phyloP scores from a whole-genome alignment of 2,888 invertebrate genomes.

The Hypsopygia costalis region DNA sequence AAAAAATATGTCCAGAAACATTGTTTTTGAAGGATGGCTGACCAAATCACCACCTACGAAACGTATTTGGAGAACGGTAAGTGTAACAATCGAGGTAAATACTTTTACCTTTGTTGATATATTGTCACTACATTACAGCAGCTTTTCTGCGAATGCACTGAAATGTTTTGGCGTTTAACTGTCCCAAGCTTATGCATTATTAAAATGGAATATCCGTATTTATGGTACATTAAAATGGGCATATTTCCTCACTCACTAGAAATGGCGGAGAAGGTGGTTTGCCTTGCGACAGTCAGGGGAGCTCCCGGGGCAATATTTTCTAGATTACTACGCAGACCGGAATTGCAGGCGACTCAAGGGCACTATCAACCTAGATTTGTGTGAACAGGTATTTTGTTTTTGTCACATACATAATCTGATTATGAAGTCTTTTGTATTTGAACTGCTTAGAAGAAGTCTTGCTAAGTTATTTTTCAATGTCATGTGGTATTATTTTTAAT shows the following conservation, averaged over 20 bases:
- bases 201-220: constrained; percentile 15
- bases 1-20: constrained; percentile 79
- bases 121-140: constrained; percentile 26
- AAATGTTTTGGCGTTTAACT: constrained; percentile 18
- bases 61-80: constrained; percentile 95
- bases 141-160: constrained; percentile 14
- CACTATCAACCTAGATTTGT: constrained; percentile 95
- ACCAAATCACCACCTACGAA: constrained; percentile 97
- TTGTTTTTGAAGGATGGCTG: constrained; percentile 95
- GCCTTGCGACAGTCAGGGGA: constrained; percentile 94
- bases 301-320: constrained; percentile 94
- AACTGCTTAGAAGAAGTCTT: no score
- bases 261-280: constrained; percentile 98
- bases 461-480: no score
- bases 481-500: no score
- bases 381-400: constrained; percentile 88
- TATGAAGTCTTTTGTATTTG: neutral
- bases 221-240: constrained; percentile 19
- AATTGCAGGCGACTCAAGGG: constrained; percentile 92
- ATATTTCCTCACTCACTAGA: constrained; percentile 74
- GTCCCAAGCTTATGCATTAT: constrained; percentile 14
- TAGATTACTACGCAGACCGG: constrained; percentile 96
- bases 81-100: constrained; percentile 52
- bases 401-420: neutral
- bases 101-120: constrained; percentile 53